Evolutionary conservation across 2,113 vertebrate genomes (phyloP).

Genomic region (Phyllostomus discolor): DNA sequence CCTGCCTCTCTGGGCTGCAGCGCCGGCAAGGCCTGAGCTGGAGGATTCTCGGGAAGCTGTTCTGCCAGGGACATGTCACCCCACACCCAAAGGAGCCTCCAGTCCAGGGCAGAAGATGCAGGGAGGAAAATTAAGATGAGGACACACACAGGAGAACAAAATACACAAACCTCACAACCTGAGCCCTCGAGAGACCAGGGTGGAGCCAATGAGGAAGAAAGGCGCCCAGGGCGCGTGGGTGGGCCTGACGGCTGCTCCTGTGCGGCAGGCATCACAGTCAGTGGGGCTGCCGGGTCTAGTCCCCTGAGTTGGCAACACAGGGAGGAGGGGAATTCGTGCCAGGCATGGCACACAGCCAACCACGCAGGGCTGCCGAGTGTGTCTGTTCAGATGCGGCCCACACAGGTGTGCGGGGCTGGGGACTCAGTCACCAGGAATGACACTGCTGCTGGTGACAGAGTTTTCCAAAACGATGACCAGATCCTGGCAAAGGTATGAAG

Average conservation of each 20-base stretch:
- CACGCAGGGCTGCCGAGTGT: not conserved
- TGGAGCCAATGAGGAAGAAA: not conserved
- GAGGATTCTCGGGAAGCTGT: not conserved
- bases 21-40: not conserved
- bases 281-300: not conserved
- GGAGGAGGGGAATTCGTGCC: not conserved
- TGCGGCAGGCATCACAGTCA: not conserved
- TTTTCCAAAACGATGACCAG: not conserved
- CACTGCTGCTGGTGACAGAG: not conserved
- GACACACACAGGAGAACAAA: not conserved
- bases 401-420: not conserved
- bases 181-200: not conserved
- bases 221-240: not conserved
- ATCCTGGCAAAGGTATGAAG: not conserved
- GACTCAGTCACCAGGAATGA: not conserved
- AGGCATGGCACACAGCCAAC: not conserved
- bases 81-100: not conserved
- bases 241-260: not conserved
- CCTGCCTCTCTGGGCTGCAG: not conserved
- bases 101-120: not conserved
- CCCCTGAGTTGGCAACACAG: not conserved
- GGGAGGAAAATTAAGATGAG: not conserved
- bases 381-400: not conserved
- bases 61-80: not conserved
- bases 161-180: not conserved